Base-by-base conservation (phyloP, 37 sponge, comb jelly and placozoan genomes). In the Sycon ciliatum region DNA sequence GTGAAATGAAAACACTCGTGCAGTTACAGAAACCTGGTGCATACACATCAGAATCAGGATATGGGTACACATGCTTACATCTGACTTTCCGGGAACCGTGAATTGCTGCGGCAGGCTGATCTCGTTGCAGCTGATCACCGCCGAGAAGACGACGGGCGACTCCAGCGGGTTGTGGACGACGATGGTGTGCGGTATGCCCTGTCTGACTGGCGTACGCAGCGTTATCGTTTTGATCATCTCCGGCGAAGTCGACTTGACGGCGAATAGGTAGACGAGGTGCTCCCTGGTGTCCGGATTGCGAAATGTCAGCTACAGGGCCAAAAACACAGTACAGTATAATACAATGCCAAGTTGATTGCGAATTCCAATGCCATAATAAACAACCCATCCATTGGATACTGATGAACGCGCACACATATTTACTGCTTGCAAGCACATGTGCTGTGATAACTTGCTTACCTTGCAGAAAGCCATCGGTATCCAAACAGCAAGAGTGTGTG, bases 251-350 rank as follows among this genome's bases (percentile, higher is more conserved):
- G 90, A 82, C 68, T 92, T 97, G 79, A 92, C 86, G 39, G 62
- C 57, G 39, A 97, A 76, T 27, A 78, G 54, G 75, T 92, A 97
- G 85, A 85, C 92, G 40, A 81, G 79, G 79, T 81, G 92, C 78
- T 97, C 99, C 32, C 87, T 83, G 13, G 83, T 92, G 72, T 84
- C 78, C 65, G 89, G 90, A 73, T 91, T 97, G 38, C 57, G 69
- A 52, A 97, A 97, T 27, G 84, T 95, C 57, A 95, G 78, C 87
- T 89, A 82, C 4, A 73, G n/a, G n/a, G n/a, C n/a, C n/a, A n/a
- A n/a, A n/a, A n/a, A n/a, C n/a, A n/a, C n/a, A n/a, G n/a, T n/a
- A n/a, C n/a, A n/a, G n/a, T n/a, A n/a, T n/a, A n/a, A n/a, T n/a
- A n/a, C n/a, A n/a, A n/a, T n/a, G n/a, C n/a, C n/a, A n/a, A n/a